Conservation (phyloP, 2,888 invertebrate genomes). For the Neoascia interrupta region DNA sequence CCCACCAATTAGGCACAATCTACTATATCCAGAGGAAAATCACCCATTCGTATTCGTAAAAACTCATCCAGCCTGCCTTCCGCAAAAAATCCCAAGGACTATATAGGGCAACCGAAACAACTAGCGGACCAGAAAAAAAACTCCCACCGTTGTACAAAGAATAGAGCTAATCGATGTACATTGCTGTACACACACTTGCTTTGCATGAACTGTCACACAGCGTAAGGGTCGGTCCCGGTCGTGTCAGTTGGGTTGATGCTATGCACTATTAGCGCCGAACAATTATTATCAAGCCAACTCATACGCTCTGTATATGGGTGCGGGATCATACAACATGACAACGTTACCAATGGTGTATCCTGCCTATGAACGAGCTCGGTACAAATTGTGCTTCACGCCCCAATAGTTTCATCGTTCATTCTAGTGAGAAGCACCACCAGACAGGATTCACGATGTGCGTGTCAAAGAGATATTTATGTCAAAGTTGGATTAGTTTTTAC, state of each 20-base stretch:
- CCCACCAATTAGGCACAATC: too few species aligned
- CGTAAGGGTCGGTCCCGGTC: too few species aligned
- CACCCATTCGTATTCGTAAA: too few species aligned
- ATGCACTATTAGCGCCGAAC: conserved; percentile 11
- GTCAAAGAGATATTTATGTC: conserved; percentile 65
- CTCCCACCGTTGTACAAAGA: too few species aligned
- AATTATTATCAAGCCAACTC: conserved; percentile 26
- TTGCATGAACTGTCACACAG: conserved; percentile 43
- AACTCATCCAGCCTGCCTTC: too few species aligned
- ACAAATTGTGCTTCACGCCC: conserved; percentile 32
- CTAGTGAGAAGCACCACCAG: conserved; percentile 23
- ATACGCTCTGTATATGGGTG: too few species aligned
- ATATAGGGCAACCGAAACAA: too few species aligned
- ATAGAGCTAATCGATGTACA: too few species aligned
- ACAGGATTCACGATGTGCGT: conserved; percentile 58
- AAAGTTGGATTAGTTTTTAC: conserved; percentile 64
- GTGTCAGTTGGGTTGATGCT: conserved; percentile 4
- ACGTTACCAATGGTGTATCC: conserved; percentile 47
- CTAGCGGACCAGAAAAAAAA: too few species aligned
- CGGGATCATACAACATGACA: conserved; percentile 55
- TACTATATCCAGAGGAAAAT: too few species aligned
- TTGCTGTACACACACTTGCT: conserved; percentile 16
- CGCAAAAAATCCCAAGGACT: too few species aligned
- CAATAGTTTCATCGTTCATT: conserved; percentile 31
- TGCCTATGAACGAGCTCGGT: conserved; percentile 25